phyloP scores from a whole-genome alignment of 2,888 invertebrate genomes.

The Neuroscelio doddi region DNA sequence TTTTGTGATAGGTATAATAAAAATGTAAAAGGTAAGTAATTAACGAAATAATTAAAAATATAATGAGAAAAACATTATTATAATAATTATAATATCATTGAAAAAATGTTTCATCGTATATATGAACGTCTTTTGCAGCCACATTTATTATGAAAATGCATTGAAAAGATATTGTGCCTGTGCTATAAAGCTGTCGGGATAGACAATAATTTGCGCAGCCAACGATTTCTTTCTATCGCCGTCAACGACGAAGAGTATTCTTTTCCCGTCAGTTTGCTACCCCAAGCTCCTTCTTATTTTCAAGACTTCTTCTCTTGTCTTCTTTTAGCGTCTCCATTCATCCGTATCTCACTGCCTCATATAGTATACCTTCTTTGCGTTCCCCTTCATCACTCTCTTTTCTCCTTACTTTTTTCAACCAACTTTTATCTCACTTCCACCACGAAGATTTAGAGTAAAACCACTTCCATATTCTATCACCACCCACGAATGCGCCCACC shows the following conservation, averaged over 20 bases:
- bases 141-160: constrained; percentile 40
- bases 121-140: constrained; percentile 30
- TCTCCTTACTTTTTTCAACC: constrained; percentile 9
- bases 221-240: constrained; percentile 57
- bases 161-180: constrained; percentile 34
- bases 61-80: neutral
- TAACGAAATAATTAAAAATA: no score
- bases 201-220: constrained; percentile 49
- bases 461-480: constrained; percentile 53
- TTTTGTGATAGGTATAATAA: no score
- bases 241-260: constrained; percentile 55
- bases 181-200: constrained; percentile 36
- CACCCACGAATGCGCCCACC: constrained; percentile 47
- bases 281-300: constrained; percentile 51
- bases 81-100: constrained; percentile 27
- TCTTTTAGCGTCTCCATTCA: constrained; percentile 50
- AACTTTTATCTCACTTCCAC: constrained; percentile 27
- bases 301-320: constrained; percentile 42
- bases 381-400: constrained; percentile 14
- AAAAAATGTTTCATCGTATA: constrained; percentile 32
- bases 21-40: no score
- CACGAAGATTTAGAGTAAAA: constrained; percentile 39
- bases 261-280: constrained; percentile 56
- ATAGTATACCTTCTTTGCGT: constrained; percentile 49
- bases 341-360: constrained; percentile 46